phyloP scores from a whole-genome alignment of 1,140 invertebrate genomes.

The Varroa destructor region DNA sequence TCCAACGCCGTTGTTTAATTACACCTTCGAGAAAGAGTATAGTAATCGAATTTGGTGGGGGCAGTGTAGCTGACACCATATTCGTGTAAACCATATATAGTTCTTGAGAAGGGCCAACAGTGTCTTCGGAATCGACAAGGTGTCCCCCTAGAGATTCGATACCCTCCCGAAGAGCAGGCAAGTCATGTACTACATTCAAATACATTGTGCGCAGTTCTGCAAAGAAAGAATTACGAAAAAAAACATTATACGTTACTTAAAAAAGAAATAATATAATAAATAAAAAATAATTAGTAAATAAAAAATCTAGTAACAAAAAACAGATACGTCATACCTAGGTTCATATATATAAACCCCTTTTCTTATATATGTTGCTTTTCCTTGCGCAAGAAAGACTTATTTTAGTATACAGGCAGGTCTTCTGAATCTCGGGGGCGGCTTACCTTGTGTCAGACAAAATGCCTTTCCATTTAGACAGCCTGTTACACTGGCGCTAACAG shows the following conservation, averaged over 20 bases:
- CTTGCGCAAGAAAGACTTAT: too few relatives aligned
- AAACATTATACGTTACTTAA: too few relatives aligned
- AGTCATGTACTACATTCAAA: constrained; percentile 15
- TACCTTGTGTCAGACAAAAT: constrained; percentile 7
- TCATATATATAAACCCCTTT: too few relatives aligned
- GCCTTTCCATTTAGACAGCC: constrained; percentile 1
- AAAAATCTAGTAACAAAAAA: too few relatives aligned
- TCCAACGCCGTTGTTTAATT: constrained; percentile 12
- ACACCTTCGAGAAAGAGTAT: not conserved
- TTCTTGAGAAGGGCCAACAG: too few relatives aligned
- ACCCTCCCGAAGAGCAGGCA: constrained; percentile 9
- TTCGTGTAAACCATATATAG: not conserved
- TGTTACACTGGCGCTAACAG: too few relatives aligned
- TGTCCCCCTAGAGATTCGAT: not conserved
- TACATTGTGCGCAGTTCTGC: constrained; percentile 17
- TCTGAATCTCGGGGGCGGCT: too few relatives aligned
- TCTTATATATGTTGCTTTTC: too few relatives aligned
- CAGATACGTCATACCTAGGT: too few relatives aligned
- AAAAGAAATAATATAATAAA: too few relatives aligned
- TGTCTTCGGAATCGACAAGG: not conserved
- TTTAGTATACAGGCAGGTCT: too few relatives aligned
- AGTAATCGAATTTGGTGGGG: not conserved
- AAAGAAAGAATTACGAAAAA: not conserved
- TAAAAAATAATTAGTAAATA: too few relatives aligned
- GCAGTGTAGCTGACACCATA: constrained; percentile 4